Evolutionary conservation across 2,113 vertebrate genomes (phyloP), one percentile per base, ranked within the genome.

Genomic region (Anarrhichthys ocellatus): DNA sequence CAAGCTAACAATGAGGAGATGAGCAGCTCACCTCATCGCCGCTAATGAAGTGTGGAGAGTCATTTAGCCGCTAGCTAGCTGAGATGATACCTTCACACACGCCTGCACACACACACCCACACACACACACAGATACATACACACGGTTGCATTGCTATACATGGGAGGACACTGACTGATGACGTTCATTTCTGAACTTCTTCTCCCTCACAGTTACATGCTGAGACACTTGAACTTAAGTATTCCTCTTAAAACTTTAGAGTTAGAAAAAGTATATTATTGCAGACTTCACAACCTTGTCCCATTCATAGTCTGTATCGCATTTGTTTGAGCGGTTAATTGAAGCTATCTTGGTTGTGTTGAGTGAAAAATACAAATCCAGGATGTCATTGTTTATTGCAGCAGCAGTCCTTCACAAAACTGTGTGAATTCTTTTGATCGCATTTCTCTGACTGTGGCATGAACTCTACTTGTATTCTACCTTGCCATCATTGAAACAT

Each of bases 1-100:
- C 96, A 93, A 95, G 89, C 91, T 97, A 96, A 99, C 98, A 99
- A 99, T 98, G 96, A 97, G 95, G 88, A 97, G 97, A 98, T 97
- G 97, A 98, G 97, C 96, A 96, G 96, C 97, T 96, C 96, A 96
- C 96, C 97, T 97, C 97, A 96, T 98, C 96, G 96, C 96, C 96
- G 88, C 92, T 99, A 99, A 99, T 99, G 98, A 99, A 99, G 97
- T 98, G 97, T 96, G 96, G 96, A 96, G 97, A 97, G 97, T 97
- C 96, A 97, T 97, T 98, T 98, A 97, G 96, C 97, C 94, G 95
- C 96, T 95, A 97, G 96, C 96, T 95, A 95, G 95, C 86, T 1
- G 67, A 76, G 82, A 92, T 94, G 94, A 94, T 93, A 92, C 89
- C 88, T 89, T 84, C 88, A 86, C 82, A 88, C 86, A 77, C 62